phyloP scores from a whole-genome alignment of 2,797 vertebrate species.

The Bryconaethiops microstoma region DNA sequence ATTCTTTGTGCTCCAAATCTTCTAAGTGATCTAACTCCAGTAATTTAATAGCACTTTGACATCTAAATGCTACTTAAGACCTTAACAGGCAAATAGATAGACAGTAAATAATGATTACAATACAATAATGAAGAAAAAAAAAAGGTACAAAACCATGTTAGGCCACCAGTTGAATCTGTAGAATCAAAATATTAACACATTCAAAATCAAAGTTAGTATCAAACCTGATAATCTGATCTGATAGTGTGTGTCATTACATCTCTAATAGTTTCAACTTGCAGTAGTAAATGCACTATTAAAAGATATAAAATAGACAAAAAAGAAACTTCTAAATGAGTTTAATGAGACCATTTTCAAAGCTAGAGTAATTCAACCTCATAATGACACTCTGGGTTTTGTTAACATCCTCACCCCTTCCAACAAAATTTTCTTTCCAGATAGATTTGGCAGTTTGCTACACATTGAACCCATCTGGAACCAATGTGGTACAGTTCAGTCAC shows the following conservation, averaged over 20 bases:
- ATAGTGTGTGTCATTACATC: too few relatives aligned
- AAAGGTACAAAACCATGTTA: too few relatives aligned
- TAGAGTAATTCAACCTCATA: neutral
- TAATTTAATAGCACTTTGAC: neutral
- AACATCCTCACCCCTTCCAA: neutral
- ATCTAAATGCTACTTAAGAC: neutral
- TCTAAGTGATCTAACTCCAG: too few relatives aligned
- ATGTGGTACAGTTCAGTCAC: constrained; percentile 62
- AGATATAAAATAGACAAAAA: neutral
- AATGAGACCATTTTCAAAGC: neutral
- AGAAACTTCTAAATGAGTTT: neutral
- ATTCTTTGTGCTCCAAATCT: neutral
- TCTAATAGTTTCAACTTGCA: too few relatives aligned
- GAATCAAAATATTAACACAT: neutral
- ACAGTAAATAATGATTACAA: too few relatives aligned
- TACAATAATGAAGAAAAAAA: too few relatives aligned
- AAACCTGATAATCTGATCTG: neutral
- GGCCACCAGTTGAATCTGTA: neutral
- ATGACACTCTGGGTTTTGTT: neutral
- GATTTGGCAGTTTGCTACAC: constrained; percentile 33
- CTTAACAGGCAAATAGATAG: too few relatives aligned
- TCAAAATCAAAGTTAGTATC: neutral
- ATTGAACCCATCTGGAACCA: constrained; percentile 70
- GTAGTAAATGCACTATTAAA: too few relatives aligned
- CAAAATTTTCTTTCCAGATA: neutral